Percentiles rank a stretch among this genome's conserved stretches.
phyloP scores from a whole-genome alignment of 2,888 invertebrate species.

The Ichneumoninae sp. region DNA sequence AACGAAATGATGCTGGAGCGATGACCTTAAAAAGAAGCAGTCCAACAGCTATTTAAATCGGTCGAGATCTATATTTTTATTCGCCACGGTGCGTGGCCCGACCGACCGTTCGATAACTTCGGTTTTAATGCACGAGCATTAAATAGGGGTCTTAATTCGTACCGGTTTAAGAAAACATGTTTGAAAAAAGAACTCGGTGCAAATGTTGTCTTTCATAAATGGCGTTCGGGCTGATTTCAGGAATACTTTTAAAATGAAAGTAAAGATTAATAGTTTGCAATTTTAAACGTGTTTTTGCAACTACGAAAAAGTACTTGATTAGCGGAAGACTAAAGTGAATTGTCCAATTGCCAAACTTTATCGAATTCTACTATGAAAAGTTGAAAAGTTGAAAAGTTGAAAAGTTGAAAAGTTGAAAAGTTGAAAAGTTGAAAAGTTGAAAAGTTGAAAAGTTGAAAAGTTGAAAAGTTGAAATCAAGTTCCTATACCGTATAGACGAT shows the following conservation, averaged over 20 bases:
- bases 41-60: conserved; percentile 66
- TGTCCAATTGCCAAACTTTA: neutral
- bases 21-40: conserved; percentile 65
- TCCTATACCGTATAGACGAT: too few relatives aligned
- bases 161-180: conserved; percentile 22
- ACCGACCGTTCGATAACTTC: conserved; percentile 52
- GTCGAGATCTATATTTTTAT: conserved; percentile 64
- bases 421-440: neutral
- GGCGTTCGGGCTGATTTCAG: neutral
- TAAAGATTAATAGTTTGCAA: too few relatives aligned
- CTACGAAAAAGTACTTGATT: neutral
- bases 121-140: neutral
- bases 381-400: neutral
- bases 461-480: too few relatives aligned
- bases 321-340: neutral
- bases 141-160: conserved; percentile 16
- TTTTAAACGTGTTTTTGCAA: neutral
- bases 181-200: neutral
- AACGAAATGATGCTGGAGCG: conserved; percentile 30
- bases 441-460: conserved; percentile 1
- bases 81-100: conserved; percentile 28
- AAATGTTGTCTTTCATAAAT: neutral
- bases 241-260: too few relatives aligned
- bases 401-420: neutral
- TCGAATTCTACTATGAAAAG: neutral